phyloP scores from a whole-genome alignment of 2,888 invertebrate species.

The Orchestes rusci region DNA sequence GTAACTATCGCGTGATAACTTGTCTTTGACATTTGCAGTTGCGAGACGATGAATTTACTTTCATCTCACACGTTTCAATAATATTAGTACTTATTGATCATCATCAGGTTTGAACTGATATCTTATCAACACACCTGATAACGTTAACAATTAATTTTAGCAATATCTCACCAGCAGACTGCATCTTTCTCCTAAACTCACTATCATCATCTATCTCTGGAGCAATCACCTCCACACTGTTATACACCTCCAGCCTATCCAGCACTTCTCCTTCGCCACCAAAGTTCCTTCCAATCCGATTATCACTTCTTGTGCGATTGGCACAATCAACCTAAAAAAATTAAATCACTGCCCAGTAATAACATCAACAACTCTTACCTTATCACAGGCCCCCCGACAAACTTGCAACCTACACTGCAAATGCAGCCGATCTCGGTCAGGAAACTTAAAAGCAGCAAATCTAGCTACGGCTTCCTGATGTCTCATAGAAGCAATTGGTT shows the following conservation, averaged over 20 bases:
- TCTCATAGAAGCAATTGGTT: constrained; percentile 39
- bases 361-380: no score
- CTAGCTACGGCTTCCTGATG: constrained; percentile 49
- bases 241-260: constrained; percentile 67
- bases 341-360: neutral
- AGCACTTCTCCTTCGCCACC: constrained; percentile 51
- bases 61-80: no score
- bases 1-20: no score
- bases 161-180: constrained; percentile 33
- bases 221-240: constrained; percentile 72
- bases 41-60: no score
- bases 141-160: no score
- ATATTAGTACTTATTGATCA: no score
- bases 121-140: no score
- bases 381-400: constrained; percentile 65
- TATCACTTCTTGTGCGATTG: constrained; percentile 26
- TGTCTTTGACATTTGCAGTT: no score
- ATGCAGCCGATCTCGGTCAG: constrained; percentile 69
- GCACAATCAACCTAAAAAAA: constrained; percentile 43
- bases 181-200: constrained; percentile 18
- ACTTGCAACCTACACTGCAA: constrained; percentile 69
- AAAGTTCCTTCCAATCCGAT: constrained; percentile 42
- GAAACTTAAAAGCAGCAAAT: constrained; percentile 78
- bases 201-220: constrained; percentile 60
- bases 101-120: no score